phyloP scores from a whole-genome alignment of 2,888 invertebrate species.

The Limenitis arthemis region DNA sequence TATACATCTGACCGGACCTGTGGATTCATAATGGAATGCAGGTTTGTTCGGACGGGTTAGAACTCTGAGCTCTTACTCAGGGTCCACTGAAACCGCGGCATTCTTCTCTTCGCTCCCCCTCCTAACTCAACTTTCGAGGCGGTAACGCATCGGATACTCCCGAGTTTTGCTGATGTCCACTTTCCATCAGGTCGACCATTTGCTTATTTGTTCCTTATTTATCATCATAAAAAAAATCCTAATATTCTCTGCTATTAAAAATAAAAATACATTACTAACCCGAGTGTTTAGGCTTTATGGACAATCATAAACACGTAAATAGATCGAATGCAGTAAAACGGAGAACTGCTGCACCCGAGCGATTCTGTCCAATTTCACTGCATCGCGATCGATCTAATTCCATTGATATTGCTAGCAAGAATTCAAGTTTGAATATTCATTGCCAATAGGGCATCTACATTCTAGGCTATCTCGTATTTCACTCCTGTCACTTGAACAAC shows the following conservation, averaged over 20 bases:
- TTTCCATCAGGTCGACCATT: no score
- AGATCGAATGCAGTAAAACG: conserved; percentile 65
- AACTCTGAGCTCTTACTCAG: no score
- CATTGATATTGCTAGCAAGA: conserved; percentile 36
- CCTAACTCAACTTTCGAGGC: no score
- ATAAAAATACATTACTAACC: conserved; percentile 27
- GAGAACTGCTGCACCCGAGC: conserved; percentile 35
- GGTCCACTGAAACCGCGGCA: no score
- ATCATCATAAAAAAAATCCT: no score
- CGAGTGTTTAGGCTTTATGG: conserved; percentile 51
- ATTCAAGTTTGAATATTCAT: conserved; percentile 33
- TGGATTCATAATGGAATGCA: conserved; percentile 2
- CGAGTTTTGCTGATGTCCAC: no score
- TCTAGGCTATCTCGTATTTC: conserved; percentile 18
- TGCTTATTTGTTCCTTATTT: no score
- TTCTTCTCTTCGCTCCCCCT: no score
- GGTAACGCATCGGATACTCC: no score
- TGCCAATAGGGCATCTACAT: conserved; percentile 21
- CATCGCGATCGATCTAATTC: conserved; percentile 54
- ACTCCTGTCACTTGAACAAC: conserved; percentile 17
- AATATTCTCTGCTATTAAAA: background rate
- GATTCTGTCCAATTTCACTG: conserved; percentile 50
- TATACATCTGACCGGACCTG: conserved; percentile 1
- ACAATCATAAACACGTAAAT: conserved; percentile 62
- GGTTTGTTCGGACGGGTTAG: no score